Evolutionary conservation across 2,113 vertebrate species (phyloP), one percentile per base, ranked within the genome.

Genomic region (Montifringilla adamsi): DNA sequence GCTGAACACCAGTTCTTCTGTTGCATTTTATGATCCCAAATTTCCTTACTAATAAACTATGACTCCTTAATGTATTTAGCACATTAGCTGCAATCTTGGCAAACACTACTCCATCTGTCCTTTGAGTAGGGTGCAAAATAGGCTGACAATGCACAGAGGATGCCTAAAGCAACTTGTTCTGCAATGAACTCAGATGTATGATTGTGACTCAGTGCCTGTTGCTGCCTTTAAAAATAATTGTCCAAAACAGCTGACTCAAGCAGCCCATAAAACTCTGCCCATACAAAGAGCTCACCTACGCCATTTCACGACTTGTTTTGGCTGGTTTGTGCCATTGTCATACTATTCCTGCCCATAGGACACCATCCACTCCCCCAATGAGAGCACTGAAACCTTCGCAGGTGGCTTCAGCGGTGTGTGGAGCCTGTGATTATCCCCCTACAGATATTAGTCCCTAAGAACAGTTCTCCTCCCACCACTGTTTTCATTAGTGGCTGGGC

Each of bases 191-290:
- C 52, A 75, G 68, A 19, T 72, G 70, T 10, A 62, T 10, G 7
- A 72, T 35, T 18, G 47, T 96, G 96, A 95, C 20, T 85, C 44
- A 55, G 81, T 89, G 88, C 92, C 92, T 84, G 62, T 73, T 47
- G 35, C 46, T 68, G 89, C 89, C 59, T 55, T 77, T 84, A 68
- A 49, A 67, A 60, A 15, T 80, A 95, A 67, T 96, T 91, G 90
- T 79, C 87, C 84, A 89, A 76, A 94, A 72, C 28, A 96, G 78
- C 78, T 97, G 95, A 97, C 87, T 97, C 94, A 96, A 47, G 26
- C 58, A 84, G 52, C 62, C 2, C 50, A 68, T 69, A 70, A 95
- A 94, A 92, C 56, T 77, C 87, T 87, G 76, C 47, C 69, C 68
- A 8, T 72, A 77, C 67, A 93, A 87, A 94, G 46, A 86, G 11